Evolutionary conservation across 2,888 invertebrate species (phyloP).

Genomic region (Palloptera scutellata): DNA sequence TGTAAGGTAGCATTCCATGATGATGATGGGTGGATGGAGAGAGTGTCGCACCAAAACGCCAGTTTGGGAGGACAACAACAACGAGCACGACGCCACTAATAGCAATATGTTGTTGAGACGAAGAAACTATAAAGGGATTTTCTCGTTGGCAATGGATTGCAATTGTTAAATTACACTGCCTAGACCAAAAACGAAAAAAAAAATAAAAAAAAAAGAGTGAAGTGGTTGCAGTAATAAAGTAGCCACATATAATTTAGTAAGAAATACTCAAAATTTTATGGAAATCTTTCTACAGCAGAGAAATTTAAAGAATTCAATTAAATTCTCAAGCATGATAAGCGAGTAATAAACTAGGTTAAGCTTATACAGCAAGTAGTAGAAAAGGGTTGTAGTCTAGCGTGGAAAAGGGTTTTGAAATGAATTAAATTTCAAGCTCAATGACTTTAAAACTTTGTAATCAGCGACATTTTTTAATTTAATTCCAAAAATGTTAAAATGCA

Average conservation of each 20-base stretch:
- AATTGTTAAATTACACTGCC: constrained; percentile 22
- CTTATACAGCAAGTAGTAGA: background rate
- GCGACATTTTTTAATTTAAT: background rate
- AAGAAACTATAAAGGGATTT: constrained; percentile 22
- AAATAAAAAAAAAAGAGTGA: no score
- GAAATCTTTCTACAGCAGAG: background rate
- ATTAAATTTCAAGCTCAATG: background rate
- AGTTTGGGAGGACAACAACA: constrained; percentile 6
- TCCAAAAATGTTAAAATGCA: no score
- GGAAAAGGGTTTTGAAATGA: background rate
- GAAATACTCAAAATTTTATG: no score
- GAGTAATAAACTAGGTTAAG: constrained; percentile 12
- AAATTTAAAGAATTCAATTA: background rate
- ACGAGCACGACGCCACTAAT: no score
- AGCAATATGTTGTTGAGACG: background rate
- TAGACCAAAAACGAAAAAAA: background rate
- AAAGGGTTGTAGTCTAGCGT: no score
- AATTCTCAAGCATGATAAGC: constrained; percentile 1
- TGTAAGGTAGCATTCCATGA: constrained; percentile 24
- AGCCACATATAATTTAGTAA: no score
- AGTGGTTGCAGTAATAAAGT: no score
- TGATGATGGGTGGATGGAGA: no score
- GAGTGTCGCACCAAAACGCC: background rate
- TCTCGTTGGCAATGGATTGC: background rate
- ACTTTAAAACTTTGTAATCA: background rate